phyloP scores from a whole-genome alignment of 2,888 invertebrate species.

The Rhodophaea formosa region DNA sequence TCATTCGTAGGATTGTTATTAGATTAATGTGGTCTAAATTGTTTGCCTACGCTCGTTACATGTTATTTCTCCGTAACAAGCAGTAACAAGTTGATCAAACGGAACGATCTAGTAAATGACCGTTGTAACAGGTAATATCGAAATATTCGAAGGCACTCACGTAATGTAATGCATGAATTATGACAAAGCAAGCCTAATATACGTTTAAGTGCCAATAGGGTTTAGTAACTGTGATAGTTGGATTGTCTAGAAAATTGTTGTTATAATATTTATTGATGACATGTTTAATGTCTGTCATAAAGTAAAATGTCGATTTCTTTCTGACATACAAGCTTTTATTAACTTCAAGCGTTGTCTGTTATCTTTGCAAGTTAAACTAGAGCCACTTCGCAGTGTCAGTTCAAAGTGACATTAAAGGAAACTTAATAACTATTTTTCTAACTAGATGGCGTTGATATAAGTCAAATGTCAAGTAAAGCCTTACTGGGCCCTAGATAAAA shows the following conservation, averaged over 20 bases:
- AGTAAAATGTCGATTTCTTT: too few species aligned
- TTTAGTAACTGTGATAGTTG: slow-evolving; percentile 1
- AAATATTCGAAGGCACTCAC: slow-evolving; percentile 21
- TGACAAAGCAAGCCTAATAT: slow-evolving; percentile 10
- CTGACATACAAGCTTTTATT: too few species aligned
- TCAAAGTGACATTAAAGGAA: too few species aligned
- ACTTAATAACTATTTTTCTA: too few species aligned
- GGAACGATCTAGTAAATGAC: slow-evolving; percentile 41
- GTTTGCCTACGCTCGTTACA: slow-evolving; percentile 48
- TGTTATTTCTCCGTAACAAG: slow-evolving; percentile 8
- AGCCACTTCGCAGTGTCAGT: too few species aligned
- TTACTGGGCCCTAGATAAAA: too few species aligned
- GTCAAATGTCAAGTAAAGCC: too few species aligned
- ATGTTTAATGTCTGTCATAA: not conserved
- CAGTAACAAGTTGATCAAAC: slow-evolving; percentile 31
- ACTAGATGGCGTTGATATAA: too few species aligned
- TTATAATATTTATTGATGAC: not conserved
- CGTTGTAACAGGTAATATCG: slow-evolving; percentile 31
- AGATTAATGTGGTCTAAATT: slow-evolving; percentile 69
- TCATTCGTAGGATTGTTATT: slow-evolving; percentile 39
- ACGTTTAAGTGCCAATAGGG: not conserved
- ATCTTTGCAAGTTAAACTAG: too few species aligned
- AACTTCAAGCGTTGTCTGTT: too few species aligned
- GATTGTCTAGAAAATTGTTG: not conserved
- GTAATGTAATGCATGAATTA: slow-evolving; percentile 13